Evolutionary conservation across 2,113 vertebrate species (phyloP), one percentile per base, ranked within the genome.

Genomic region (Corythoichthys intestinalis): DNA sequence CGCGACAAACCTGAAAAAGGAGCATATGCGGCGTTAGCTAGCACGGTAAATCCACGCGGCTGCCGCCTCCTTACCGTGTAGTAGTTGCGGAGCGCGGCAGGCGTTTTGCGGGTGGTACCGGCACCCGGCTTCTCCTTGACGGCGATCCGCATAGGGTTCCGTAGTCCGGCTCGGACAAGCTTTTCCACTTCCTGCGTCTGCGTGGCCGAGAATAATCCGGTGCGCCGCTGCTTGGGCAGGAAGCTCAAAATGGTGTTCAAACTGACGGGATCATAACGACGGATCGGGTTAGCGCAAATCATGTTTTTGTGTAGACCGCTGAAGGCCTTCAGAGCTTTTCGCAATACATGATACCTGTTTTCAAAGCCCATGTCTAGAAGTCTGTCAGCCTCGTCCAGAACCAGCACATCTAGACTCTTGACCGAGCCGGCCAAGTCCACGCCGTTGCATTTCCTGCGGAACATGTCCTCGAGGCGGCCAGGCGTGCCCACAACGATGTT

Each of bases 111-210:
- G 0, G 88, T 70, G 49, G 78, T 91, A 66, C 84, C 88, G 39
- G 94, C 94, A 56, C 92, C 84, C 0, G 95, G 97, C 75, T 98
- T 98, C 91, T 99, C 97, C 75, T 98, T 98, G 69, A 99, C 97
- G 0, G 92, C 86, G 85, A 99, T 93, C 6, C 97, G 94, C 0
- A 99, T 95, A 0, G 97, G 97, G 81, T 99, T 99, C 14, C 97
- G 85, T 28, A 99, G 95, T 0, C 97, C 97, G 0, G 97, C 97
- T 2, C 97, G 86, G 81, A 99, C 95, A 88, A 99, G 83, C 83
- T 93, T 98, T 90, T 99, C 97, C 80, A 99, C 89, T 76, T 99
- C 97, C 78, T 98, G 96, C 0, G 97, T 99, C 76, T 99, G 97
- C 0, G 97, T 99, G 49, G 97, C 97, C 0, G 97, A 99, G 83